These are phyloP conservation scores for Hemichromis elongatus DNA, from an alignment of 2,113 vertebrate species.

Conservation along the genomic window DNA sequence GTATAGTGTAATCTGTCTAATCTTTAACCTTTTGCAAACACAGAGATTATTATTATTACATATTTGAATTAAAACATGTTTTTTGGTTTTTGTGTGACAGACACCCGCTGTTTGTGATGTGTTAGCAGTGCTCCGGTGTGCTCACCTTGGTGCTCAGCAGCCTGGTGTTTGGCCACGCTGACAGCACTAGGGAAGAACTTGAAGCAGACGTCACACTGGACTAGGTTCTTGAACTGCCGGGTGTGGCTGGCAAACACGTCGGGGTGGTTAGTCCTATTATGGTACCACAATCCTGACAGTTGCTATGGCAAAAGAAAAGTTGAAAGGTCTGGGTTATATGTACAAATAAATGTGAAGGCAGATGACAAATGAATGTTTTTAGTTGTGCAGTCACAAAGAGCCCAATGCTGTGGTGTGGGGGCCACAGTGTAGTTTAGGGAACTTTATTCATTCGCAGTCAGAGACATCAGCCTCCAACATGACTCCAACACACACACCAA, in stretches of 20 bases:
- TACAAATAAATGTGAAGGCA: background rate
- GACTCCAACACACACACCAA: background rate
- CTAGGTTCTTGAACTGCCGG: conserved; percentile 75
- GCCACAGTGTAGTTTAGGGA: no score
- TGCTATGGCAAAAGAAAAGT: conserved; percentile 73
- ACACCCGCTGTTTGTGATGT: background rate
- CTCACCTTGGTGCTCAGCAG: conserved; percentile 79
- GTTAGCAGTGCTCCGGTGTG: background rate
- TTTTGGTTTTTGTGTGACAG: background rate
- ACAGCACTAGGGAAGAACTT: conserved; percentile 77
- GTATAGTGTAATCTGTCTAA: background rate
- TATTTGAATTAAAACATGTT: background rate
- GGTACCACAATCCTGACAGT: conserved; percentile 91
- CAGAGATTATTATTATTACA: background rate
- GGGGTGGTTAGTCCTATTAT: conserved; percentile 85
- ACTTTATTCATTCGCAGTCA: no score
- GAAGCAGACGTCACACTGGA: conserved; percentile 83
- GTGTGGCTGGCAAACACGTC: conserved; percentile 82
- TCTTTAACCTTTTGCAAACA: background rate
- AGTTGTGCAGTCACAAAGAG: background rate
- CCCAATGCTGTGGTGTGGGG: background rate
- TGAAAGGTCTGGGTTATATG: background rate
- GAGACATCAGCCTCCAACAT: background rate
- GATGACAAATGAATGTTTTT: background rate
- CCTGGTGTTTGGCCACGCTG: conserved; percentile 77